Conservation (phyloP, 2,113 vertebrate genomes). For the Falcunculus frontatus region DNA sequence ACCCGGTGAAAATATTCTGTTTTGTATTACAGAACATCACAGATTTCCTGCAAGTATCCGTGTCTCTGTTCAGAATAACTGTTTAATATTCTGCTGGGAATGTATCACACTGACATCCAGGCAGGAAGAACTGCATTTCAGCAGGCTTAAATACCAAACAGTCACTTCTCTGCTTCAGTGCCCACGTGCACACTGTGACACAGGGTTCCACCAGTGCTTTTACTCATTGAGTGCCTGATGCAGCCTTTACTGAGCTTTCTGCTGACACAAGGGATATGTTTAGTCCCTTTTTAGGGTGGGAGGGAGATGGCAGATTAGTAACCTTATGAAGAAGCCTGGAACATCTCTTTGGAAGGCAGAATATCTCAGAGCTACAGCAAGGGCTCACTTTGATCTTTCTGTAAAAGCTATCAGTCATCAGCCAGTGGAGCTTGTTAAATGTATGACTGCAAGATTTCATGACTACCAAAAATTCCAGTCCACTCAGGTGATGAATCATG, state of each 20-base stretch:
- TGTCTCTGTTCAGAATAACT: not conserved
- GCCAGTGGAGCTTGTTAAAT: not conserved
- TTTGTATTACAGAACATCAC: not conserved
- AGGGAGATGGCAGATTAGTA: not conserved
- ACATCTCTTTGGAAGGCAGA: not conserved
- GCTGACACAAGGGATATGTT: not conserved
- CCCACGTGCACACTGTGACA: rapidly evolving
- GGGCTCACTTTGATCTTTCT: not conserved
- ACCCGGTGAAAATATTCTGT: not conserved
- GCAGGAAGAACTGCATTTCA: not conserved
- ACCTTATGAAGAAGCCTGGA: not conserved
- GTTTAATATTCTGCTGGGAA: not conserved
- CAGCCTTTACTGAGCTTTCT: not conserved
- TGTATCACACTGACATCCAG: not conserved
- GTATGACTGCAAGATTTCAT: not conserved
- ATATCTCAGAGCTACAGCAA: not conserved
- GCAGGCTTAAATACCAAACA: not conserved
- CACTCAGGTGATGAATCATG: not conserved
- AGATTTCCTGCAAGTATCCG: not conserved
- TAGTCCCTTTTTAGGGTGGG: not conserved
- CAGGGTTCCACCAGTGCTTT: not conserved
- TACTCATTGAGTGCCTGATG: not conserved
- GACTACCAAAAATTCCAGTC: not conserved
- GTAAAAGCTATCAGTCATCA: not conserved
- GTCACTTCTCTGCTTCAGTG: not conserved